These are phyloP conservation scores for Dermatemys mawii DNA, from an alignment of 2,113 vertebrate species.

Conservation along the genomic window DNA sequence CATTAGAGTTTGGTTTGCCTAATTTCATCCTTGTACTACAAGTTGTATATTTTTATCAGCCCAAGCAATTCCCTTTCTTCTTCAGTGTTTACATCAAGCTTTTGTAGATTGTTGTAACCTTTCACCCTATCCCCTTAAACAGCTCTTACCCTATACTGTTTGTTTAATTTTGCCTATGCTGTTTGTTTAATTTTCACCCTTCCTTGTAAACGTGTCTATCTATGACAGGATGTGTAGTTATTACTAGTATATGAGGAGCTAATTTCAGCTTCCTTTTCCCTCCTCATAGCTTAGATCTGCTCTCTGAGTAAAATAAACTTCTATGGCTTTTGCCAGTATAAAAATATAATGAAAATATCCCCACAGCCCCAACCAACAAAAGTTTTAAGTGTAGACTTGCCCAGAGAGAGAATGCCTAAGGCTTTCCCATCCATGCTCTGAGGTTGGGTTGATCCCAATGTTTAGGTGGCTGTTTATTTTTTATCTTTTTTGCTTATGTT, in stretches of 20 bases:
- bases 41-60: not conserved
- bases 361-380: not conserved
- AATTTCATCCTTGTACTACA: not conserved
- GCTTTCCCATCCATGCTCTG: not conserved
- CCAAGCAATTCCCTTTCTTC: not conserved
- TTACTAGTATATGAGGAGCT: not conserved
- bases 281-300: not conserved
- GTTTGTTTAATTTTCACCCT: not conserved
- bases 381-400: fast-evolving
- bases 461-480: not conserved
- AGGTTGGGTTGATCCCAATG: not conserved
- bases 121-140: not conserved
- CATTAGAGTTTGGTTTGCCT: not conserved
- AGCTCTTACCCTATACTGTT: not conserved
- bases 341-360: not conserved
- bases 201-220: not conserved
- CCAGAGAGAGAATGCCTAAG: not conserved
- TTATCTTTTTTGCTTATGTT: not conserved
- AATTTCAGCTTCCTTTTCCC: not conserved
- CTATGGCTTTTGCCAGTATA: not conserved
- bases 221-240: not conserved
- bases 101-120: not conserved
- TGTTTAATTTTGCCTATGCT: not conserved
- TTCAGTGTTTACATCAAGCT: not conserved
- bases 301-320: not conserved